Evolutionary conservation across 2,888 invertebrate species (phyloP).

Genomic region (Drosophila quasianomalipes): DNA sequence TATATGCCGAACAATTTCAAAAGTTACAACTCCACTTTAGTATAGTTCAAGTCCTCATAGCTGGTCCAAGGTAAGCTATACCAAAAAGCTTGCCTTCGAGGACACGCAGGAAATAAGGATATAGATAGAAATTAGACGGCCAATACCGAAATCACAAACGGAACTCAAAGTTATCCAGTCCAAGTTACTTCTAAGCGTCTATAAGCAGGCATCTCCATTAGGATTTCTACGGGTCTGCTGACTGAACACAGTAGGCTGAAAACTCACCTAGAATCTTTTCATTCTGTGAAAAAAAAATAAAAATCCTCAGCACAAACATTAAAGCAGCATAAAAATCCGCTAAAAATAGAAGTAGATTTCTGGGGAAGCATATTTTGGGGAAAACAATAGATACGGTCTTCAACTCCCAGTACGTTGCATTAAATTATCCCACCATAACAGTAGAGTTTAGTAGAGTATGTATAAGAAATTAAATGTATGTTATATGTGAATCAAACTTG

Average conservation of each 20-base stretch:
- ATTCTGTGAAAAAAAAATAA: neutral
- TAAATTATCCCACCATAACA: neutral
- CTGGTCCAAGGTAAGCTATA: neutral
- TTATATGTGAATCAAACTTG: neutral
- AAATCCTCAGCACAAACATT: neutral
- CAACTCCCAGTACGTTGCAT: neutral
- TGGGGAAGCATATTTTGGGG: neutral
- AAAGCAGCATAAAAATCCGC: neutral
- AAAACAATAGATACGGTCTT: neutral
- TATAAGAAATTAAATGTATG: neutral
- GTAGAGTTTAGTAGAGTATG: neutral
- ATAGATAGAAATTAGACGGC: neutral
- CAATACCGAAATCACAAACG: neutral
- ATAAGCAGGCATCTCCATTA: neutral
- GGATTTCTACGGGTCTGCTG: no score
- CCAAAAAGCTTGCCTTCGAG: neutral
- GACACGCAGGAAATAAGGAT: neutral
- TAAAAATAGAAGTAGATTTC: conserved; percentile 8
- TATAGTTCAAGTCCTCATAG: neutral
- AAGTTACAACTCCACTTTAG: neutral
- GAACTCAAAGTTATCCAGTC: neutral
- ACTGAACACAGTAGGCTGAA: no score
- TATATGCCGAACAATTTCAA: neutral
- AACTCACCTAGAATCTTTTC: neutral
- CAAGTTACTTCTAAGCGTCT: neutral